Base-by-base conservation (phyloP, 2,797 vertebrate genomes). In the Dendrocincla tyrannina region DNA sequence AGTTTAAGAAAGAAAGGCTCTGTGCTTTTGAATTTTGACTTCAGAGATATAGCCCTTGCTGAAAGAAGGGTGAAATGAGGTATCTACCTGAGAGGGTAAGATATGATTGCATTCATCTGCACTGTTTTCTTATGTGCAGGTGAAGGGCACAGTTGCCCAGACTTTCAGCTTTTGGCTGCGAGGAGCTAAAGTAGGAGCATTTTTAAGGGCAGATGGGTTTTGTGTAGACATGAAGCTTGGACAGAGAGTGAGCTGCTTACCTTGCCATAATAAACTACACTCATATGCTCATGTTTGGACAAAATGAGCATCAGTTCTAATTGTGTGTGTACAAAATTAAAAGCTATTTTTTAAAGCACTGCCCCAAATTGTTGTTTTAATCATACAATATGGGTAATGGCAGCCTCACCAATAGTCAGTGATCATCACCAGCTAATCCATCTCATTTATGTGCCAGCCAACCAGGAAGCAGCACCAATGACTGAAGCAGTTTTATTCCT, bases 361-460 rank as follows among this genome's bases (percentile, higher is more conserved):
- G 4, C 11, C 56, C 20, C 14, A 63, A 80, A 82, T 3, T 62
- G 22, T 66, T 53, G n/a, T 82, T 88, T 94, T 59, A 93, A 87
- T 80, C 82, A 9, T 49, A 72, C 30, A 10, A 11, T 62, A 27
- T 37, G 80, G 35, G 69, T 81, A 73, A 44, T 24, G n/a, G 86
- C 88, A 91, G 50, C 39, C 39, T 76, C 91, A 78, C 15, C 87
- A 74, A 80, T 2, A 24, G 52, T 52, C 47, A 37, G 46, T 32
- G 80, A 89, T 74, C 49, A 88, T 50, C 46, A 49, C 35, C 10
- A 16, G 33, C 42, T 93, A 88, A 92, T 91, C 50, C 66, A 30
- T 69, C 28, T 62, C 17, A 7, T 22, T 62, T 47, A 13, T 0
- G 0, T 86, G 67, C 30, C 73, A 89, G 67, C 20, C 0, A 0